Evolutionary conservation across 2,888 invertebrate species (phyloP).

Genomic region (Lasioglossum malachurum): DNA sequence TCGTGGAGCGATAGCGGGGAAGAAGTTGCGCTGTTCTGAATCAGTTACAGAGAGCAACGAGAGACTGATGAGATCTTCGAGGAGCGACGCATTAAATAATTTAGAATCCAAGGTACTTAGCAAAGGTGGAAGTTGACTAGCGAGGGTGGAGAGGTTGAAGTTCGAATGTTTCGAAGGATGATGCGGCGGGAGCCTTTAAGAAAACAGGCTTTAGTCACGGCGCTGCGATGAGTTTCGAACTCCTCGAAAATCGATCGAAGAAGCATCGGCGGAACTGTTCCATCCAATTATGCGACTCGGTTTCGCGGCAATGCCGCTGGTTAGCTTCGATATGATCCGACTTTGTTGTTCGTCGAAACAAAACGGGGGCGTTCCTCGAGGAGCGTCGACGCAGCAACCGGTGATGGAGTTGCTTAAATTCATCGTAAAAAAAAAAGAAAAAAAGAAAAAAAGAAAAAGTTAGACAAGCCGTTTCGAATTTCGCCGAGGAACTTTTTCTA

Average conservation of each 20-base stretch:
- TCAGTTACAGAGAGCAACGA: background rate
- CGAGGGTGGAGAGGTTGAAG: background rate
- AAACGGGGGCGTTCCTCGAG: background rate
- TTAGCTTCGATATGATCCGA: background rate
- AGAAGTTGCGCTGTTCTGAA: background rate
- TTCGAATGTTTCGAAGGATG: background rate
- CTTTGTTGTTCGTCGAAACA: background rate
- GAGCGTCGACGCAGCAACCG: background rate
- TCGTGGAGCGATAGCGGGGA: no score
- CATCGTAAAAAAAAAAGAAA: conserved; percentile 20
- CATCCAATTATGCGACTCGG: conserved; percentile 1
- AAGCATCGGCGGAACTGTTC: background rate
- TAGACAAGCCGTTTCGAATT: conserved; percentile 51
- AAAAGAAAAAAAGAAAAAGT: conserved; percentile 18
- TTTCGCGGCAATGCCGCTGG: background rate
- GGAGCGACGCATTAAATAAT: background rate
- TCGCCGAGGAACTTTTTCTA: conserved; percentile 56
- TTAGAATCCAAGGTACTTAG: background rate
- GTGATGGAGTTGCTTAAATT: conserved; percentile 39
- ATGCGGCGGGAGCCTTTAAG: background rate
- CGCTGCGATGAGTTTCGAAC: background rate
- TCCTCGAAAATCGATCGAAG: background rate
- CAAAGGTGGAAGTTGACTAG: background rate
- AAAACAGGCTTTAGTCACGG: background rate
- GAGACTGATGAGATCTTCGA: background rate